phyloP scores from a whole-genome alignment of 1,140 invertebrate genomes.

The Conus betulinus region DNA sequence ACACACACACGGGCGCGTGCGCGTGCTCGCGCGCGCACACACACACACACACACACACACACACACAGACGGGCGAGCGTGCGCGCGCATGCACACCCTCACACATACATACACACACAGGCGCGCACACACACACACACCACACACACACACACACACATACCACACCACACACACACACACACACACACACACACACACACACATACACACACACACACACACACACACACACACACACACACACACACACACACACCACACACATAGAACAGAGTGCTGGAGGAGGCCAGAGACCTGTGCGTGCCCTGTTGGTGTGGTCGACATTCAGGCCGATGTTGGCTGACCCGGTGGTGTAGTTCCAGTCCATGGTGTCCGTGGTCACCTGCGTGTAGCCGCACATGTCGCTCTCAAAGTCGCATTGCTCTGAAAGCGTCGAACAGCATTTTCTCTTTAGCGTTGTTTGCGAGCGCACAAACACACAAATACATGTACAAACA shows the following conservation, averaged over 20 bases:
- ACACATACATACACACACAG: not conserved
- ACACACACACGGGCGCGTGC: no score
- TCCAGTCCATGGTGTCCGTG: conserved; percentile 57
- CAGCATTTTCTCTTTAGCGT: no score
- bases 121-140: no score
- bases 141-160: not conserved
- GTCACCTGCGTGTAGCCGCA: conserved; percentile 64
- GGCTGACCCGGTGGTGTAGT: conserved; percentile 37
- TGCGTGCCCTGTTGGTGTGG: conserved; percentile 51
- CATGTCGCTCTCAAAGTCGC: conserved; percentile 42
- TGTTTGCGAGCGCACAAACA: not conserved
- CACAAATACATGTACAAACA: not conserved
- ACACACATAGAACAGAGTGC: not conserved
- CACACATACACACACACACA: conserved; percentile 22
- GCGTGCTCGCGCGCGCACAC: no score
- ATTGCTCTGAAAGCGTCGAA: conserved; percentile 48
- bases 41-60: no score
- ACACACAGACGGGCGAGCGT: no score
- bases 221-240: conserved; percentile 31
- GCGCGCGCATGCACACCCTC: not conserved
- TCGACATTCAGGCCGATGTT: conserved; percentile 22
- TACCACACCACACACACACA: not conserved
- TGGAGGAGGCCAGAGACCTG: conserved; percentile 38
- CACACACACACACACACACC: no score
- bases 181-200: not conserved